Evolutionary conservation across 2,113 vertebrate genomes (phyloP), one percentile per base, ranked within the genome.

Genomic region (Ameiurus melas): DNA sequence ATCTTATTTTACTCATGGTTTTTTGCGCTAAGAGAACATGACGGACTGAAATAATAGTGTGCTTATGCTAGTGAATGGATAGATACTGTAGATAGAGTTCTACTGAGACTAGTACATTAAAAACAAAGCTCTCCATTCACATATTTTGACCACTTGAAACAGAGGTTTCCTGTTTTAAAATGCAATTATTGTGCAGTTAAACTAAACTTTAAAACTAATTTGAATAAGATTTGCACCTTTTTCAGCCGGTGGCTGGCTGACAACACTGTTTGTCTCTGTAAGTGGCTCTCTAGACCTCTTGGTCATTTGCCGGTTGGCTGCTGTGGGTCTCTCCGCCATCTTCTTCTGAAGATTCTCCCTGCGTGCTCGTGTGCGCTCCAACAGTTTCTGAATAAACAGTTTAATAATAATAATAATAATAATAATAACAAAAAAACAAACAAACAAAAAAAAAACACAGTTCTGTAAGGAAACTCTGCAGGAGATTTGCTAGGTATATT

Each of bases 331-430:
- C 81, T 97, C 98, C 0, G 97, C 97, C 92, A 99, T 96, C 90
- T 99, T 99, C 93, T 95, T 99, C 95, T 99, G 98, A 86, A 99
- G 95, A 92, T 99, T 99, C 89, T 99, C 98, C 88, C 98, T 92
- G 86, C 98, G 97, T 89, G 98, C 98, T 12, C 98, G 96, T 0
- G 98, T 99, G 86, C 98, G 96, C 92, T 99, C 98, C 27, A 99
- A 94, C 55, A 99, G 95, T 97, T 99, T 99, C 98, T 99, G 86
- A 60, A 84, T 30, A 25, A 80, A 90, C 17, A 80, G 87, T 55
- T 47, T 47, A 47, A 47, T 6, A n/a, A n/a, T n/a, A n/a, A n/a
- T n/a, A n/a, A n/a, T n/a, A n/a, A n/a, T n/a, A n/a, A n/a, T n/a
- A n/a, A n/a, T n/a, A n/a, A n/a, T n/a, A n/a, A n/a, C n/a, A n/a